Conservation (phyloP, 2,113 vertebrate genomes). For the Platysteira castanea region DNA sequence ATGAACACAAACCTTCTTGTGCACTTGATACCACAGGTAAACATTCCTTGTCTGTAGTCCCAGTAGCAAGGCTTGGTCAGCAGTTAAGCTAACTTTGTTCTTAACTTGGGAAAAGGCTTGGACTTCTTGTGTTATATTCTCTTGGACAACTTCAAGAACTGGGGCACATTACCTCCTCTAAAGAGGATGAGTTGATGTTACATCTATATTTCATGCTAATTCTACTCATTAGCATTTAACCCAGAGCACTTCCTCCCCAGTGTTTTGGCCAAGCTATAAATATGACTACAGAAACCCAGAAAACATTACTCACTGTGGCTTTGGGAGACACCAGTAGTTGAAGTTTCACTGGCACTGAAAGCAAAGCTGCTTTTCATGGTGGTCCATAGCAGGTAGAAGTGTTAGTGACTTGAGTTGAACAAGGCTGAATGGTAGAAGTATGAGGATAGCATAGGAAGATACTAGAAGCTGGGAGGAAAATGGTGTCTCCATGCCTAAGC, state of each 20-base stretch:
- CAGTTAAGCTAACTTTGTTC: neutral
- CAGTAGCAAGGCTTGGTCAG: neutral
- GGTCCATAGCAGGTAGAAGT: neutral
- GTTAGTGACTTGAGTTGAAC: neutral
- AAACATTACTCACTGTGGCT: neutral
- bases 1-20: neutral
- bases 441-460: neutral
- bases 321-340: neutral
- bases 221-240: neutral
- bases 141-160: neutral
- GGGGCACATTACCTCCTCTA: fast-evolving
- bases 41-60: neutral
- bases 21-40: neutral
- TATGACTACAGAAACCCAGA: neutral
- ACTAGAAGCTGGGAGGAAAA: neutral
- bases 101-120: neutral
- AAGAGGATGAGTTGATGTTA: neutral
- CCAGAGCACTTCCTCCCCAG: neutral
- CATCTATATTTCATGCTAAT: neutral
- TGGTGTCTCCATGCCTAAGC: neutral
- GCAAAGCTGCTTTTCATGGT: neutral
- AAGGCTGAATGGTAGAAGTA: neutral
- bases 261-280: neutral
- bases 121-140: neutral
- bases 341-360: neutral